phyloP scores from a whole-genome alignment of 2,113 vertebrate genomes.

The Lagopus leucura region DNA sequence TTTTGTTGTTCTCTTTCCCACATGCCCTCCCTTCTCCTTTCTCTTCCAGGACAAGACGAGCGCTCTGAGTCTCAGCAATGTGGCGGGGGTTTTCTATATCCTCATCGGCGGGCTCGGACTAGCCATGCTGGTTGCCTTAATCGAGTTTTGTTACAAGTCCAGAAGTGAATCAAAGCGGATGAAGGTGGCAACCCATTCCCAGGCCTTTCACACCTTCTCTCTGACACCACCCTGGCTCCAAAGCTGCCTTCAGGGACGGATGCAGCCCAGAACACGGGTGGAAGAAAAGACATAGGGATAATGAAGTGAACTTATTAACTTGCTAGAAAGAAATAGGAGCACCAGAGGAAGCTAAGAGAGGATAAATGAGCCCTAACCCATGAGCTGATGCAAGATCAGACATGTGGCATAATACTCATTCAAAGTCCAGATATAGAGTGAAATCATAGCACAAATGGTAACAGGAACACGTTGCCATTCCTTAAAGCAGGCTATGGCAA shows the following conservation, averaged over 20 bases:
- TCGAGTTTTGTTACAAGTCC: slow-evolving; percentile 99
- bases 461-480: neutral
- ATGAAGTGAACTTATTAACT: neutral
- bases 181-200: slow-evolving; percentile 92
- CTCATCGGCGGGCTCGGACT: slow-evolving; percentile 97
- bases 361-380: neutral
- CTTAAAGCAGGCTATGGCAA: neutral
- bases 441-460: neutral
- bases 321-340: slow-evolving; percentile 1
- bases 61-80: slow-evolving; percentile 97
- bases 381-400: slow-evolving; percentile 4
- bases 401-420: neutral
- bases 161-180: slow-evolving; percentile 97
- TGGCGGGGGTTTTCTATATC: slow-evolving; percentile 99
- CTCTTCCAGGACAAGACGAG: slow-evolving; percentile 95
- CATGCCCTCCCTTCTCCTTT: slow-evolving; percentile 57
- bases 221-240: slow-evolving; percentile 81
- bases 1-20: slow-evolving; percentile 65
- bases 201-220: slow-evolving; percentile 85
- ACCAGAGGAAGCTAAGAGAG: neutral
- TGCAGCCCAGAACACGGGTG: slow-evolving; percentile 66
- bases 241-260: slow-evolving; percentile 82
- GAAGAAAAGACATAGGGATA: slow-evolving; percentile 36
- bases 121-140: slow-evolving; percentile 99
- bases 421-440: neutral